A percentile compares a stretch with the other conserved stretches of the same genome.
These are phyloP conservation scores for Palythoa caribaeorum DNA, from an alignment of 92 coral and sea anemone species.

Conservation along the genomic window DNA sequence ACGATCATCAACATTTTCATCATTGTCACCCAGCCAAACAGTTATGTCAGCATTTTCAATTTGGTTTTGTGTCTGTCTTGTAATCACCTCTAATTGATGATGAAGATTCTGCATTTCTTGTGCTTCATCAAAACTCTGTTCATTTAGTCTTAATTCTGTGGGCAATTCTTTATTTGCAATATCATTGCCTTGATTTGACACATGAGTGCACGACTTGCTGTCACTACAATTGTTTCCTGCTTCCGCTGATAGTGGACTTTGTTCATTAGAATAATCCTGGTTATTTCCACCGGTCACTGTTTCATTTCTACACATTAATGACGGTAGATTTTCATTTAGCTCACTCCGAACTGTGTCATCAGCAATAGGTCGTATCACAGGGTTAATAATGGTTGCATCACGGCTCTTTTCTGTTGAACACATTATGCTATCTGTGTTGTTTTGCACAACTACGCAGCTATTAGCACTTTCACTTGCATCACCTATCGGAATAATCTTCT, in stretches of 20 bases:
- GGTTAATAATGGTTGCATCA: background rate
- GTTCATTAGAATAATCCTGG: background rate
- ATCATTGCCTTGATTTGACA: background rate
- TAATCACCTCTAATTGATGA: constrained; percentile 14
- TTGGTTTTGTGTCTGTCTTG: constrained; percentile 30
- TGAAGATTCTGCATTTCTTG: constrained; percentile 26
- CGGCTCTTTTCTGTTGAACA: background rate
- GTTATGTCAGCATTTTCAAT: constrained; percentile 18
- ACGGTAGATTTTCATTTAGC: background rate
- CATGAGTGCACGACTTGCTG: background rate
- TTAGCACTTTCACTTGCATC: background rate
- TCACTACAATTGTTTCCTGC: background rate
- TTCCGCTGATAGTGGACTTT: background rate
- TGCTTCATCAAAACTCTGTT: background rate
- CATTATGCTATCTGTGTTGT: background rate
- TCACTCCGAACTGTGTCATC: background rate
- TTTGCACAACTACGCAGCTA: background rate
- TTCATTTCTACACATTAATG: background rate
- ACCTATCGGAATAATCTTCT: background rate
- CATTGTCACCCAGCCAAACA: background rate
- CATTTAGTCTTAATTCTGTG: background rate
- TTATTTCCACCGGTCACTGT: background rate
- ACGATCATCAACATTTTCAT: background rate
- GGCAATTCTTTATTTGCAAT: background rate
- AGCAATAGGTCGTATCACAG: background rate